These are phyloP conservation scores for Turnix velox DNA, from an alignment of 2,113 vertebrate species.

Conservation along the genomic window DNA sequence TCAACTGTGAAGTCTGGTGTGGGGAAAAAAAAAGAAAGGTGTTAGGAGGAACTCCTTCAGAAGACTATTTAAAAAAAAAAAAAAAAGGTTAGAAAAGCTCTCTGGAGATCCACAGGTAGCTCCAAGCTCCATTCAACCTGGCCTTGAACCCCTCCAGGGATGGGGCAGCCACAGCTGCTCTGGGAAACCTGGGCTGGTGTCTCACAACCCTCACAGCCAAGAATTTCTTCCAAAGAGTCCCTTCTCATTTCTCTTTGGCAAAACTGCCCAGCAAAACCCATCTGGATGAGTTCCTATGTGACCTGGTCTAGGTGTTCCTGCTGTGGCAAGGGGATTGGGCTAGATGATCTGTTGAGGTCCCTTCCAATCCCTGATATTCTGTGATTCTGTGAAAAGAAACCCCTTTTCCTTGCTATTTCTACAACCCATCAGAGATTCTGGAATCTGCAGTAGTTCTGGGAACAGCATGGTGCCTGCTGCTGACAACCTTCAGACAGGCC, in stretches of 20 bases:
- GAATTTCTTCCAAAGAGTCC: not conserved
- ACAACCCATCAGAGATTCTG: not conserved
- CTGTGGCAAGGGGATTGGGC: too few species aligned
- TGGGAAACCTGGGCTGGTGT: not conserved
- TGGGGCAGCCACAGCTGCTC: not conserved
- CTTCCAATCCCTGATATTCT: too few species aligned
- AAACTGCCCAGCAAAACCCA: accelerated
- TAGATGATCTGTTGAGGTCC: too few species aligned
- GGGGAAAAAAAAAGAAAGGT: not conserved
- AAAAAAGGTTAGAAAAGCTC: not conserved
- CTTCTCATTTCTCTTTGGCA: not conserved
- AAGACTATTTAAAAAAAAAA: too few species aligned
- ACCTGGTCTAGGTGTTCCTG: too few species aligned
- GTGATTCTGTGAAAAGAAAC: too few species aligned
- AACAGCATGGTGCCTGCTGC: not conserved
- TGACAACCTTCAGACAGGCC: not conserved
- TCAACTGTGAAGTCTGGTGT: conserved; percentile 92
- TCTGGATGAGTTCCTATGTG: too few species aligned
- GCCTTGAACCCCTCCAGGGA: not conserved
- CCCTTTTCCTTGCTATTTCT: not conserved
- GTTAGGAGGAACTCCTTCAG: not conserved
- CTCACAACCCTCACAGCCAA: not conserved
- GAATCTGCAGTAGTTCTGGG: not conserved
- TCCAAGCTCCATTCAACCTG: not conserved
- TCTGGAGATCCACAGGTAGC: not conserved